These are phyloP conservation scores for Tyrannus savana DNA, from an alignment of 2,113 vertebrate genomes.

Conservation along the genomic window DNA sequence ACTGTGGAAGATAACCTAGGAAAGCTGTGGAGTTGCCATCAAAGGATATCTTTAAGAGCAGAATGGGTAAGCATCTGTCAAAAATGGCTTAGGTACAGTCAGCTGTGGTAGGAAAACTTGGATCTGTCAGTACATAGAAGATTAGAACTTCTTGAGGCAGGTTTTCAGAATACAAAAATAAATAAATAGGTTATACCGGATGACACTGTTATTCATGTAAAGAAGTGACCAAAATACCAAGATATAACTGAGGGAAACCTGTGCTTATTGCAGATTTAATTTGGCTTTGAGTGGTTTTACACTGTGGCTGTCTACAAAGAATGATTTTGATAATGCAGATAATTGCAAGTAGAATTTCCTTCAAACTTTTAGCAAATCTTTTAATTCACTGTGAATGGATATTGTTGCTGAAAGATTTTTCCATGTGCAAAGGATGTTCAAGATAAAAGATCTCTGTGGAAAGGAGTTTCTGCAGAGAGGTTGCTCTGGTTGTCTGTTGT, in stretches of 20 bases:
- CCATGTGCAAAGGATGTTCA: not conserved
- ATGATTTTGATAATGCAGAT: not conserved
- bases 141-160: not conserved
- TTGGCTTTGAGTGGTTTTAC: not conserved
- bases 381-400: not conserved
- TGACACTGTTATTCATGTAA: not conserved
- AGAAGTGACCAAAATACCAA: not conserved
- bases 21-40: not conserved
- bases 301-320: not conserved
- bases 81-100: not conserved
- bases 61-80: not conserved
- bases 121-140: not conserved
- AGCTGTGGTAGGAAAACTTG: not conserved
- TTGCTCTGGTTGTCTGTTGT: not conserved
- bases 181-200: not conserved
- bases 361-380: not conserved
- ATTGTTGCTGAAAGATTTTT: conserved; percentile 38
- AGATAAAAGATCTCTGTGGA: not conserved
- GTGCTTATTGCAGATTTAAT: not conserved
- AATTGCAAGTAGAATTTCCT: conserved; percentile 11
- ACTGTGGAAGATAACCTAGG: not conserved
- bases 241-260: not conserved
- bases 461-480: not conserved
- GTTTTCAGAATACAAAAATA: not conserved
- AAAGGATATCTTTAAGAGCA: not conserved